Percentiles rank a stretch among this genome's conserved stretches.
Conservation (phyloP, 1,140 invertebrate genomes). For the Drosophila lacteicornis region DNA sequence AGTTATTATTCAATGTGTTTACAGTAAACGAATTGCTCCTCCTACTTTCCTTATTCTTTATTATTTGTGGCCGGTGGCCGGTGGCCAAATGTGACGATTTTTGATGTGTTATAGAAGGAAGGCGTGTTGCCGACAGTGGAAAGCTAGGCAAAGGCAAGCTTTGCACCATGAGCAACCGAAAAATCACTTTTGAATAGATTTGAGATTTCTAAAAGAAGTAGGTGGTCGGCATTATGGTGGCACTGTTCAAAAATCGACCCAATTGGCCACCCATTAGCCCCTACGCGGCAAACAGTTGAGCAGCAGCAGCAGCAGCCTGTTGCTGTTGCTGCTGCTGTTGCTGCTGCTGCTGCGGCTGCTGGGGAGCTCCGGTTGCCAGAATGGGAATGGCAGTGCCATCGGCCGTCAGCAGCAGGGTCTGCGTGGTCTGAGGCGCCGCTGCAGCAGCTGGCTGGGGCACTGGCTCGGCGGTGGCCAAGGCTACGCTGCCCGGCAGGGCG, state of each 20-base stretch:
- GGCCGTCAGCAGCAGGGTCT: constrained; percentile 70
- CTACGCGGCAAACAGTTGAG: constrained; percentile 79
- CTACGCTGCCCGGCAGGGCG: constrained; percentile 62
- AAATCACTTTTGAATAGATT: background rate
- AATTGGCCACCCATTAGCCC: constrained; percentile 84
- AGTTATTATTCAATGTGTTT: constrained; percentile 42
- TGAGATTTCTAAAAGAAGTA: constrained; percentile 72
- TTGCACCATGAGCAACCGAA: constrained; percentile 51
- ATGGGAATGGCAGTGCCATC: constrained; percentile 79
- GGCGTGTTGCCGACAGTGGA: constrained; percentile 54
- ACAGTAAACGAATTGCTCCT: background rate
- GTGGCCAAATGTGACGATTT: constrained; percentile 79
- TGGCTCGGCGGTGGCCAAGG: constrained; percentile 30
- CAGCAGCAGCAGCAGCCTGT: constrained; percentile 72
- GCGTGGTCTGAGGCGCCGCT: constrained; percentile 46
- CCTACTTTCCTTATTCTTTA: background rate
- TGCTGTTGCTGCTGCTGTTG: constrained; percentile 69
- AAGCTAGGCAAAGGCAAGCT: constrained; percentile 33
- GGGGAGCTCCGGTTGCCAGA: constrained; percentile 40
- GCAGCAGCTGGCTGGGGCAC: constrained; percentile 32
- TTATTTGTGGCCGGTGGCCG: background rate
- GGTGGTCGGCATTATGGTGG: constrained; percentile 82
- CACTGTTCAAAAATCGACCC: constrained; percentile 84
- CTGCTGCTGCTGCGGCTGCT: constrained; percentile 55
- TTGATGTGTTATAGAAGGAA: constrained; percentile 15